Evolutionary conservation across 2,797 vertebrate genomes (phyloP).

Genomic region (Sebastes dallii): DNA sequence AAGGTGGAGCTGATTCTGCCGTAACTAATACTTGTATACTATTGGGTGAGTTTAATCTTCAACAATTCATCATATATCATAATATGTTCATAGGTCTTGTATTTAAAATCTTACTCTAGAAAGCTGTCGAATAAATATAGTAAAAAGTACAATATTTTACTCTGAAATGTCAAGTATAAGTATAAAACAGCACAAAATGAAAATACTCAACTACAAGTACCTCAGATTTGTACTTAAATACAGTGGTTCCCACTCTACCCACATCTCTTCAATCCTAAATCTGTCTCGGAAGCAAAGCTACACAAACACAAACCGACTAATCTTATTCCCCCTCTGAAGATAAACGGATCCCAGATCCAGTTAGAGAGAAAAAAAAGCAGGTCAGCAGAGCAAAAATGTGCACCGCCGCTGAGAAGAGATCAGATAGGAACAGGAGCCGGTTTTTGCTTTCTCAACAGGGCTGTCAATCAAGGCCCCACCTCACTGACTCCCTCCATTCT

Average conservation of each 20-base stretch:
- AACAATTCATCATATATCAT: neutral
- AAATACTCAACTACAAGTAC: neutral
- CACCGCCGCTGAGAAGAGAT: conserved; percentile 43
- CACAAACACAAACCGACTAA: conserved; percentile 19
- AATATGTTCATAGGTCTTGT: neutral
- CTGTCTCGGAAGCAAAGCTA: conserved; percentile 16
- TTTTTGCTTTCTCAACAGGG: conserved; percentile 51
- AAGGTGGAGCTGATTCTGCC: neutral
- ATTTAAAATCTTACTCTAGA: neutral
- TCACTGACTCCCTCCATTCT: conserved; percentile 55
- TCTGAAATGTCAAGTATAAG: neutral
- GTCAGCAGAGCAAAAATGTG: conserved; percentile 57
- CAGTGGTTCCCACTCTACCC: neutral
- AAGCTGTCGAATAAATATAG: neutral
- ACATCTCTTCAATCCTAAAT: neutral
- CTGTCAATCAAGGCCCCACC: conserved; percentile 68
- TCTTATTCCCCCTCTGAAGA: conserved; percentile 9
- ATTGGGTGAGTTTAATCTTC: neutral
- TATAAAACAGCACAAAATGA: neutral
- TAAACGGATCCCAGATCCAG: conserved; percentile 42
- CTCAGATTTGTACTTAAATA: neutral
- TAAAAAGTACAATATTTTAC: neutral
- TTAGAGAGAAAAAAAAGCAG: conserved; percentile 37
- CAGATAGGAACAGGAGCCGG: conserved; percentile 44
- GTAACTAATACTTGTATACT: neutral